These are phyloP conservation scores for Phania funesta DNA, from an alignment of 2,888 invertebrate species.

Conservation along the genomic window DNA sequence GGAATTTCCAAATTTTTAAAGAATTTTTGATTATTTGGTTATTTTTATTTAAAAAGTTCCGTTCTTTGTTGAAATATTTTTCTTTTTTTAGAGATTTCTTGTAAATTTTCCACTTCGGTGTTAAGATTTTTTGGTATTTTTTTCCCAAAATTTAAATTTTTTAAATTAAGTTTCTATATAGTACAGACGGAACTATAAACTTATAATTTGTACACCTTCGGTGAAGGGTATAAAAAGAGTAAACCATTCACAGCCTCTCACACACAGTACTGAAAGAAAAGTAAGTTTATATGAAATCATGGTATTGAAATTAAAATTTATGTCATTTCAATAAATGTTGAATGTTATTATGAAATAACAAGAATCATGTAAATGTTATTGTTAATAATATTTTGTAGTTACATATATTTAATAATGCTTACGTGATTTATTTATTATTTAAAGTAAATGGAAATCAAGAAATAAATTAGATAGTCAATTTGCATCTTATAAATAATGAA, in stretches of 20 bases:
- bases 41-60: too few species aligned
- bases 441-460: not conserved
- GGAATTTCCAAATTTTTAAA: too few species aligned
- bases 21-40: too few species aligned
- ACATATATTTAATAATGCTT: not conserved
- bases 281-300: conserved; percentile 27
- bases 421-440: not conserved
- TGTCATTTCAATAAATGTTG: conserved; percentile 21
- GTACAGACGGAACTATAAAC: too few species aligned
- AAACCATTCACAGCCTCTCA: not conserved
- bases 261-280: conserved; percentile 6
- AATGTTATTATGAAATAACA: conserved; percentile 22
- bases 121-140: too few species aligned
- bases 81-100: too few species aligned
- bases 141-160: too few species aligned
- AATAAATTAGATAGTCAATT: not conserved
- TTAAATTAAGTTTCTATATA: too few species aligned
- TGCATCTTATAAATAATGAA: not conserved
- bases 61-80: too few species aligned
- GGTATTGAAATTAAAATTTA: conserved; percentile 34
- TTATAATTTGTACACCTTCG: too few species aligned
- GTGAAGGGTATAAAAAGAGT: not conserved
- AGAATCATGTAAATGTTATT: conserved; percentile 5
- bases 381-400: conserved; percentile 1
- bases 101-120: too few species aligned